phyloP scores from a whole-genome alignment of 2,113 vertebrate species.

The Siphamia tubifer region DNA sequence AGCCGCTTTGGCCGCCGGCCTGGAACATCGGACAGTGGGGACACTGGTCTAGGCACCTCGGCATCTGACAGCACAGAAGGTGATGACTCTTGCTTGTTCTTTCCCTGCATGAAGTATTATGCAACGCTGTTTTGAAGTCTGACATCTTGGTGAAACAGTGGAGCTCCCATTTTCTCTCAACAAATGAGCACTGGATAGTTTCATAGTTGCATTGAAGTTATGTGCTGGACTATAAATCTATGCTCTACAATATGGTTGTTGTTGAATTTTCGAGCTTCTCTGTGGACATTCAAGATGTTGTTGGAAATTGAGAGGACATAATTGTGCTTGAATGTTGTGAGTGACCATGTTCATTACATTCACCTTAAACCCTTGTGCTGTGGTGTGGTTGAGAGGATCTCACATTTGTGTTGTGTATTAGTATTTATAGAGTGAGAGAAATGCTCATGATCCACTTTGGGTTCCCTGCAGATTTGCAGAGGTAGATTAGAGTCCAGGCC shows the following conservation, averaged over 20 bases:
- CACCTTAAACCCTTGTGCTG: neutral
- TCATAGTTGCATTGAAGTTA: neutral
- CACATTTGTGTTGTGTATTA: constrained; percentile 12
- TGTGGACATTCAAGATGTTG: neutral
- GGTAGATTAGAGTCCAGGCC: constrained; percentile 40
- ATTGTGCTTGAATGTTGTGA: neutral
- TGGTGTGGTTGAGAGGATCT: neutral
- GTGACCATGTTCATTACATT: neutral
- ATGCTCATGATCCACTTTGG: constrained; percentile 28
- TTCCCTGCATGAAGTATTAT: constrained; percentile 23
- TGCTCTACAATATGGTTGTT: neutral
- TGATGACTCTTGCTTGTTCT: constrained; percentile 64
- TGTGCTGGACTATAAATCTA: neutral
- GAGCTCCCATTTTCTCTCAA: neutral
- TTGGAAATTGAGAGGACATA: neutral
- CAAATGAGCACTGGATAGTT: neutral
- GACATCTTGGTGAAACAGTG: neutral
- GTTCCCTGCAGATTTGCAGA: constrained; percentile 33
- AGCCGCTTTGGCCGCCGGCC: constrained; percentile 81
- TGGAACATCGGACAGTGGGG: constrained; percentile 80
- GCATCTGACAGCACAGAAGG: constrained; percentile 88
- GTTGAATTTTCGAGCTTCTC: neutral
- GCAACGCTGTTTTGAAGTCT: neutral
- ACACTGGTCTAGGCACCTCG: constrained; percentile 84
- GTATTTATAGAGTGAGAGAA: constrained; percentile 56